Base-by-base conservation (phyloP, 1,140 invertebrate species). In the Drosophila busckii region DNA sequence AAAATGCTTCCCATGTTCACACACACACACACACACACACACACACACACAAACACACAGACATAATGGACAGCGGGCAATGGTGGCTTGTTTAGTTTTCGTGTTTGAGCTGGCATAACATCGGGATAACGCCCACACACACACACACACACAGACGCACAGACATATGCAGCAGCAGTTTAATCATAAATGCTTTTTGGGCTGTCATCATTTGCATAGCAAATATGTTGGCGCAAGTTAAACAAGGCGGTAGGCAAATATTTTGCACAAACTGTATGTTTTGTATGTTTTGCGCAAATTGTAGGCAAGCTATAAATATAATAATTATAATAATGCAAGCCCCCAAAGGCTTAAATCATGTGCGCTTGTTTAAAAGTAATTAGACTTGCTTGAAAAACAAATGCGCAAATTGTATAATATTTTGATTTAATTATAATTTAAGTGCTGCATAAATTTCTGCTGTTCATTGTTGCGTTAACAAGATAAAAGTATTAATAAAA, bases 201-300 rank as follows among this genome's bases (percentile, higher is more conserved):
- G 44, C 48, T 52, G 48, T 59, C 55, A 59, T 52, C 48, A 59
- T 59, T 59, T 59, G 55, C 55, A 59, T 59, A 44, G 55, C 55
- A 59, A 59, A 59, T 59, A 59, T 38, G 55, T 42, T 29, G 29
- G 16, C 13, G 5, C 45, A 34, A 40, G 8, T 45, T 28, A 41
- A 7, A 17, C 17, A 22, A 23, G 19, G 12, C 9, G 46, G 45
- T 9, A 49, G 2, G 42, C 45, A 58, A 41, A 50, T 50, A 58
- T 49, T 46, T 56, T 40, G 34, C 5, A n/a, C n/a, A 44, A 37
- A 49, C 49, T 49, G 40, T 54, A n/a, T 22, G 23, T 7, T 17
- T 12, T 15, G 13, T 41, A 9, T 13, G 5, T 3, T 44, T 2
- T 29, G 9, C 29, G 2, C 20, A n/a, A n/a, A n/a, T n/a, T n/a